Evolutionary conservation across 2,113 vertebrate species (phyloP).

Genomic region (Prionailurus bengalensis): DNA sequence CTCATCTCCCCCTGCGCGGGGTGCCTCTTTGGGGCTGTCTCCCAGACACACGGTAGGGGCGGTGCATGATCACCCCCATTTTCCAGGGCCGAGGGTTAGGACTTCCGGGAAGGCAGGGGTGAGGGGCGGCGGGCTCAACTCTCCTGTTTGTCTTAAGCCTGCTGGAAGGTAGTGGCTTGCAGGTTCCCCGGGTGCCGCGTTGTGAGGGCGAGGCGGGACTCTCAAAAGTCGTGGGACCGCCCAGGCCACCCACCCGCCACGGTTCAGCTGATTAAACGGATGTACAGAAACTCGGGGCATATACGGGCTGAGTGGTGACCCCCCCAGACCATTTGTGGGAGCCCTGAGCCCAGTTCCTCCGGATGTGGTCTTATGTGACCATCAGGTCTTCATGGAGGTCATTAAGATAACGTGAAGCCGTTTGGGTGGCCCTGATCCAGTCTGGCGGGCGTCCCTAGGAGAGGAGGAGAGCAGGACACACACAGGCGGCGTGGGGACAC

Average conservation of each 20-base stretch:
- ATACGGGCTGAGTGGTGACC: fast-evolving
- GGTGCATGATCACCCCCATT: not conserved
- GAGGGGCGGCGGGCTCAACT: too few relatives aligned
- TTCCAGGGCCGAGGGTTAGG: not conserved
- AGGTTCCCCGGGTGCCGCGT: too few relatives aligned
- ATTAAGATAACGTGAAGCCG: not conserved
- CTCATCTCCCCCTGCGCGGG: fast-evolving
- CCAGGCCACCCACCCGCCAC: fast-evolving
- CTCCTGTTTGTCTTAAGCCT: not conserved
- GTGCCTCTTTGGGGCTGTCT: too few relatives aligned
- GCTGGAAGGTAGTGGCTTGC: not conserved
- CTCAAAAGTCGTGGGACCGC: not conserved
- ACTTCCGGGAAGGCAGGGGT: too few relatives aligned
- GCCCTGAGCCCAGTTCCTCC: not conserved
- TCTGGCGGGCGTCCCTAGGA: not conserved
- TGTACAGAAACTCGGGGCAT: not conserved
- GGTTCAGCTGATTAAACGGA: not conserved
- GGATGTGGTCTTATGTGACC: too few relatives aligned
- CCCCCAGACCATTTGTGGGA: fast-evolving
- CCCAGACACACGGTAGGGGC: not conserved
- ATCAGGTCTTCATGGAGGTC: not conserved
- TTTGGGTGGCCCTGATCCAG: fast-evolving
- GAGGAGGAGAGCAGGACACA: not conserved
- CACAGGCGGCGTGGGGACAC: fast-evolving
- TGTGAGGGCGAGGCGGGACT: not conserved